phyloP scores from a whole-genome alignment of 2,797 vertebrate species.

The Peromyscus melanophrys region DNA sequence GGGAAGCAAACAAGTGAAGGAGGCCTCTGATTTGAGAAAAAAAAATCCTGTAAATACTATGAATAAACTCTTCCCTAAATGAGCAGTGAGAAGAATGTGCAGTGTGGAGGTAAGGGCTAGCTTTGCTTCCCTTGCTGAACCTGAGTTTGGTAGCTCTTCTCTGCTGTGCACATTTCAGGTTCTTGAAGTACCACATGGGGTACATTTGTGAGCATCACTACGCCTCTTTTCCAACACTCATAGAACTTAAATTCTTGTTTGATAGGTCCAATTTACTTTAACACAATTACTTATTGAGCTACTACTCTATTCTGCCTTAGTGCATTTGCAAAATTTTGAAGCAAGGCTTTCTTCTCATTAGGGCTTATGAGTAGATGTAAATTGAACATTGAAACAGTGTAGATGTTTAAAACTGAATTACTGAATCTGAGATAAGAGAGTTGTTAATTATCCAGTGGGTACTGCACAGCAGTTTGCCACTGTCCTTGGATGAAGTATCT shows the following conservation, averaged over 20 bases:
- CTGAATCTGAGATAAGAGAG: constrained; percentile 38
- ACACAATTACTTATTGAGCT: constrained; percentile 69
- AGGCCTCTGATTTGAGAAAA: constrained; percentile 3
- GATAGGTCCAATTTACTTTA: constrained; percentile 21
- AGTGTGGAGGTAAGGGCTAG: background rate
- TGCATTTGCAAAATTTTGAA: constrained; percentile 27
- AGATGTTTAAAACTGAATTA: constrained; percentile 68
- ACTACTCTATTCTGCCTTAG: background rate
- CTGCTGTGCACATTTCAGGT: background rate
- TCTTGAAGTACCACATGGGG: background rate
- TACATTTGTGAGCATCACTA: background rate
- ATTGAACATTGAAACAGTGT: constrained; percentile 8
- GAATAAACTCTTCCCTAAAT: background rate
- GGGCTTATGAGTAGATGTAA: constrained; percentile 31
- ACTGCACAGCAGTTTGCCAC: constrained; percentile 21
- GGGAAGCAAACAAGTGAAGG: constrained; percentile 67
- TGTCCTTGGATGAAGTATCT: background rate
- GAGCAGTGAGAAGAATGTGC: background rate
- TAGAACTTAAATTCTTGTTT: background rate
- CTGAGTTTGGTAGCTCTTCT: background rate
- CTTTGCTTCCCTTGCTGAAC: background rate
- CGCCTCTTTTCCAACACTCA: background rate
- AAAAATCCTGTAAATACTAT: constrained; percentile 61
- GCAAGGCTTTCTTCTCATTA: constrained; percentile 59
- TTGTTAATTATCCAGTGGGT: constrained; percentile 47